Evolutionary conservation across 2,113 vertebrate species (phyloP).

Genomic region (Mormoops blainvillei): DNA sequence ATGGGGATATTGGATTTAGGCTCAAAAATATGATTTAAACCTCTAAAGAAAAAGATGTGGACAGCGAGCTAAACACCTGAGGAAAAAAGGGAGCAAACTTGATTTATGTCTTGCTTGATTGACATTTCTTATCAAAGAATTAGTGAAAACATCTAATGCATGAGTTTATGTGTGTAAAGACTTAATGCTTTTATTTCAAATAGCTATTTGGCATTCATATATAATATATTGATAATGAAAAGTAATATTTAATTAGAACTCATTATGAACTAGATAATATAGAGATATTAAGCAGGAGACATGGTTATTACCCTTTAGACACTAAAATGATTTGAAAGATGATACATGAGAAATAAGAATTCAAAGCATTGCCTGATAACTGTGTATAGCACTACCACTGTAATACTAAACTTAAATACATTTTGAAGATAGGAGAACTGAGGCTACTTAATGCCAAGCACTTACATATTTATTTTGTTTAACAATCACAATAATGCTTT

Average conservation of each 20-base stretch:
- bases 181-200: not conserved
- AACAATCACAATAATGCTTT: not conserved
- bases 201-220: not conserved
- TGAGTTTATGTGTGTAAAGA: not conserved
- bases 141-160: not conserved
- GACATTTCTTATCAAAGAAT: not conserved
- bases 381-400: not conserved
- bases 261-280: not conserved
- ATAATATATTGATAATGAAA: not conserved
- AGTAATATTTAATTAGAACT: not conserved
- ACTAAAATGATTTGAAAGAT: constrained; percentile 17
- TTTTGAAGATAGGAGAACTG: not conserved
- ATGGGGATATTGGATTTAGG: not conserved
- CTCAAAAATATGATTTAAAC: not conserved
- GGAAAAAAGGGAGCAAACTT: not conserved
- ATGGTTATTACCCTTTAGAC: not conserved
- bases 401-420: not conserved
- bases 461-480: not conserved
- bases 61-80: not conserved
- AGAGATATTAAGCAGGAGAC: not conserved
- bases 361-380: not conserved
- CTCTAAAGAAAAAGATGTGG: not conserved
- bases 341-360: not conserved
- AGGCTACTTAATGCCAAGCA: not conserved
- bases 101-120: not conserved